A percentile compares a stretch with the other conserved stretches of the same genome.
Conservation (phyloP, 2,113 vertebrate species). For the Pterocles burchelli region DNA sequence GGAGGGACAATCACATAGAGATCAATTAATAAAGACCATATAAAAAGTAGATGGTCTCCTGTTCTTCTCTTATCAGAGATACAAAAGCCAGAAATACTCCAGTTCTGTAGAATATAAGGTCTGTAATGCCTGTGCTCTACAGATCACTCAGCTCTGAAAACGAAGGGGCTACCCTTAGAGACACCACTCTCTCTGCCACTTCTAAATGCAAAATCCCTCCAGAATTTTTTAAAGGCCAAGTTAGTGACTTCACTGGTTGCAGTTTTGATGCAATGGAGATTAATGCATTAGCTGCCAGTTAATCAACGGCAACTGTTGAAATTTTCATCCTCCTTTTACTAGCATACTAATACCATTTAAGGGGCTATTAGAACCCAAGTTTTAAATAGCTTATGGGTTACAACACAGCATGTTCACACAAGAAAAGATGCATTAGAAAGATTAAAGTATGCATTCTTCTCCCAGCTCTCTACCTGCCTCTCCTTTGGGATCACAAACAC, state of each 20-base stretch:
- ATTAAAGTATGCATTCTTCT: not conserved
- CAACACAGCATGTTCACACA: not conserved
- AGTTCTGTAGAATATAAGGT: not conserved
- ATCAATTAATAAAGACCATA: not conserved
- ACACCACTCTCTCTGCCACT: not conserved
- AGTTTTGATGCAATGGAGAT: not conserved
- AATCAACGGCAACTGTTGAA: not conserved
- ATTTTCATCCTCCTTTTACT: not conserved
- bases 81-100: not conserved
- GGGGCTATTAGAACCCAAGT: not conserved
- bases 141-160: not conserved
- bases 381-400: not conserved
- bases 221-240: not conserved
- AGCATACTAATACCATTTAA: not conserved
- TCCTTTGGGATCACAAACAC: slow-evolving; percentile 15
- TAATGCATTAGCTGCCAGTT: not conserved
- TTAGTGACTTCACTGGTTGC: not conserved
- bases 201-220: not conserved
- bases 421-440: not conserved
- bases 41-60: not conserved
- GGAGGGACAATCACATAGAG: not conserved
- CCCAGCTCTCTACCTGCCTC: not conserved
- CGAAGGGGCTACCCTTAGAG: not conserved
- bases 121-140: not conserved
- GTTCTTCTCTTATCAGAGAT: not conserved